Evolutionary conservation across 2,888 invertebrate species (phyloP).

Genomic region (Melipona bicolor): DNA sequence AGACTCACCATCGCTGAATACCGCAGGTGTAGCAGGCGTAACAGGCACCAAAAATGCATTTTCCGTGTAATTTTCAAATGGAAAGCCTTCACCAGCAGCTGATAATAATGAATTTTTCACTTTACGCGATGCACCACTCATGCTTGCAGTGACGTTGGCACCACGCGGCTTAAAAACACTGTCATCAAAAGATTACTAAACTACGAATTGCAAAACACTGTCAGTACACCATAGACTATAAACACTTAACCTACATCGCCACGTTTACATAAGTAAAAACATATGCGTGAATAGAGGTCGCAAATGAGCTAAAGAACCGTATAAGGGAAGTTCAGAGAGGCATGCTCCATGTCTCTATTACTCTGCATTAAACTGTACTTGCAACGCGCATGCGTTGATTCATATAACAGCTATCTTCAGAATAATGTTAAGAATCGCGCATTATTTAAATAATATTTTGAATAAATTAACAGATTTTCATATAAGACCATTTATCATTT

Average conservation of each 20-base stretch:
- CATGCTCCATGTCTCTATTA: neutral
- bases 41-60: constrained; percentile 90
- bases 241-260: constrained; percentile 13
- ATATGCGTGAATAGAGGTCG: constrained; percentile 16
- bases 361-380: neutral
- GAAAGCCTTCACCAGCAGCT: constrained; percentile 89
- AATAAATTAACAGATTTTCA: neutral
- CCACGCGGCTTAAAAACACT: constrained; percentile 46
- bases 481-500: neutral
- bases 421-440: neutral
- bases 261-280: constrained; percentile 50
- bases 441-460: neutral
- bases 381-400: constrained; percentile 6
- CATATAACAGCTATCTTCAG: neutral
- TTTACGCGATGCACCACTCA: constrained; percentile 84
- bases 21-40: constrained; percentile 81
- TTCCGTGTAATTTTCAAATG: constrained; percentile 90
- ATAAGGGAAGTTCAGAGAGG: neutral
- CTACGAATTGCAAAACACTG: constrained; percentile 31
- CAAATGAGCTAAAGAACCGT: neutral
- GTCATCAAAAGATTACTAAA: constrained; percentile 58
- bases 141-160: constrained; percentile 62
- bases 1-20: constrained; percentile 80
- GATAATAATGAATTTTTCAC: constrained; percentile 90
- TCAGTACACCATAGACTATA: constrained; percentile 21